Evolutionary conservation across 2,113 vertebrate species (phyloP).

Genomic region (Rhinichthys klamathensis): DNA sequence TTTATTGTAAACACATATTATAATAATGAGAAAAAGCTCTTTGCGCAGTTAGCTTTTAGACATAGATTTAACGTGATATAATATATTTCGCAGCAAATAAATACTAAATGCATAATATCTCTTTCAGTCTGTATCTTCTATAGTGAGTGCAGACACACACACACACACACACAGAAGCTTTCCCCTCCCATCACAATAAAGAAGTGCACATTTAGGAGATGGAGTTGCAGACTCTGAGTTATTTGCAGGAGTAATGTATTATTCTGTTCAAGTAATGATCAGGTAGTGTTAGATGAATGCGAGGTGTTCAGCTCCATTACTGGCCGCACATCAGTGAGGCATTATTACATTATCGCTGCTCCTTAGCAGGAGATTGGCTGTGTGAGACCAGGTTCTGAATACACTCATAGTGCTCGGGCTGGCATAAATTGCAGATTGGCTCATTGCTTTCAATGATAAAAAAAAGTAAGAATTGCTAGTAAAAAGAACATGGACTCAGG

Average conservation of each 20-base stretch:
- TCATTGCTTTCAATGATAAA: slow-evolving; percentile 94
- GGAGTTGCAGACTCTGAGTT: slow-evolving; percentile 64
- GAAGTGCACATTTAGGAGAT: slow-evolving; percentile 51
- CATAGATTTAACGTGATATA: neutral
- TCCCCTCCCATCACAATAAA: slow-evolving; percentile 43
- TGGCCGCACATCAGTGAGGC: slow-evolving; percentile 89
- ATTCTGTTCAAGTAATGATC: slow-evolving; percentile 86
- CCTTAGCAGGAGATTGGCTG: slow-evolving; percentile 91
- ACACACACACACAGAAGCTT: neutral
- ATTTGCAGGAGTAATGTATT: slow-evolving; percentile 79
- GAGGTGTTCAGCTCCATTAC: slow-evolving; percentile 94
- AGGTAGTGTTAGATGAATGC: slow-evolving; percentile 88
- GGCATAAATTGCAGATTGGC: slow-evolving; percentile 89
- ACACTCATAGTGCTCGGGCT: slow-evolving; percentile 87
- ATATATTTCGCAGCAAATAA: slow-evolving; percentile 22
- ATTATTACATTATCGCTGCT: slow-evolving; percentile 94
- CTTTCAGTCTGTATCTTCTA: neutral
- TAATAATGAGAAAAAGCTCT: neutral
- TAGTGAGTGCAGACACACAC: slow-evolving; percentile 19
- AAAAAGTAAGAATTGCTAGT: slow-evolving; percentile 83
- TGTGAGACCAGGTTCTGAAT: slow-evolving; percentile 87
- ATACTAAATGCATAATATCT: slow-evolving; percentile 8
- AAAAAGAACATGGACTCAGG: slow-evolving; percentile 80
- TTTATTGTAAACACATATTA: neutral
- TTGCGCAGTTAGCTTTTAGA: neutral